Conservation (phyloP, 1,140 invertebrate genomes). For the Lepidurus packardi region DNA sequence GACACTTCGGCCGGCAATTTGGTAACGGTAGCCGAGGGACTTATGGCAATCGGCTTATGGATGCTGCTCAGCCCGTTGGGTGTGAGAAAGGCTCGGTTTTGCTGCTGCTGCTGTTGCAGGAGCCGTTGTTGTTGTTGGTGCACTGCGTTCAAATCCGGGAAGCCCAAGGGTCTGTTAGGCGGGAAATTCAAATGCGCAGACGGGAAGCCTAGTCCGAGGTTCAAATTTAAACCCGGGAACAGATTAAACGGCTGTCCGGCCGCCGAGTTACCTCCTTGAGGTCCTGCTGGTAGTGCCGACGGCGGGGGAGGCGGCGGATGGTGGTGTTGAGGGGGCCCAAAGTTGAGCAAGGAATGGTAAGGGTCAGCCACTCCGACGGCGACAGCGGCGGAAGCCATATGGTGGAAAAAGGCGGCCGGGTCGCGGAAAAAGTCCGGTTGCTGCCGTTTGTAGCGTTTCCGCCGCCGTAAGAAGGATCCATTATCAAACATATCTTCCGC, state of each 20-base stretch:
- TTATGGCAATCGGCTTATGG: constrained; percentile 20
- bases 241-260: not conserved
- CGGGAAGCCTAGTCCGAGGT: constrained; percentile 18
- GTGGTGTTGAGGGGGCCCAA: constrained; percentile 36
- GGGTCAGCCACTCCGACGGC: constrained; percentile 41
- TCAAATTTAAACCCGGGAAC: constrained; percentile 16
- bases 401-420: constrained; percentile 44
- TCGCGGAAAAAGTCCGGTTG: constrained; percentile 52
- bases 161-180: constrained; percentile 20
- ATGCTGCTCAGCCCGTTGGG: not conserved
- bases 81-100: not conserved
- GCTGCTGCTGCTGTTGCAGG: not conserved
- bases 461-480: constrained; percentile 86
- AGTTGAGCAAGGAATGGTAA: constrained; percentile 41
- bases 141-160: constrained; percentile 13
- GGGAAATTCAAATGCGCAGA: constrained; percentile 24
- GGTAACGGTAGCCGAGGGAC: not conserved
- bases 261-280: not conserved
- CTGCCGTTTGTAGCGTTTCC: constrained; percentile 91
- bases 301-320: constrained; percentile 34
- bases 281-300: constrained; percentile 22
- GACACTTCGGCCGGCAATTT: not conserved
- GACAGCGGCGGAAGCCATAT: constrained; percentile 37
- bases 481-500: constrained; percentile 99
- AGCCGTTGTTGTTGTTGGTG: not conserved